Evolutionary conservation across 2,888 invertebrate species (phyloP).

Genomic region (Ectobius pallidus): DNA sequence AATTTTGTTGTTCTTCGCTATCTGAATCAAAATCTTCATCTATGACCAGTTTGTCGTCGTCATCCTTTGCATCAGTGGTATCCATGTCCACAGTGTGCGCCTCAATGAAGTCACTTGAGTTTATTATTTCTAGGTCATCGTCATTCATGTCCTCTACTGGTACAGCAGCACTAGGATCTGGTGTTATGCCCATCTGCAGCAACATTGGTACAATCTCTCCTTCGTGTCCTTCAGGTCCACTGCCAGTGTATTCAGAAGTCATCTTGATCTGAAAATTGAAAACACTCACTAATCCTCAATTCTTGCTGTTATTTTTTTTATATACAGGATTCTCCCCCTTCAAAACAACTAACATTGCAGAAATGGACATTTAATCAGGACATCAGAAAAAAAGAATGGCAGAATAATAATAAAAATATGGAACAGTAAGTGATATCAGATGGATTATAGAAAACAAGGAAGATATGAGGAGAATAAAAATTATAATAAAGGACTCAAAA

Average conservation of each 20-base stretch:
- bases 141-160: not conserved
- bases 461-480: no score
- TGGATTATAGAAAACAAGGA: no score
- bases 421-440: no score
- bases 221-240: not conserved
- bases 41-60: constrained; percentile 13
- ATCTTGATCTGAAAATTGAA: constrained; percentile 9
- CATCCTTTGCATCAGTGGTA: not conserved
- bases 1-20: not conserved
- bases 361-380: no score
- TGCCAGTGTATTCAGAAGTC: not conserved
- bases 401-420: no score
- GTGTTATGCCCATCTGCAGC: not conserved
- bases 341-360: no score
- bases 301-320: not conserved
- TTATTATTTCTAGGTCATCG: constrained; percentile 7
- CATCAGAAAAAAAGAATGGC: no score
- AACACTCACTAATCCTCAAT: not conserved
- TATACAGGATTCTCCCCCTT: not conserved
- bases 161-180: not conserved
- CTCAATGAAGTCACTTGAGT: constrained; percentile 8
- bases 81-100: constrained; percentile 10
- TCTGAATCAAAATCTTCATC: constrained; percentile 29
- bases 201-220: not conserved
- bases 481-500: no score